phyloP scores from a whole-genome alignment of 2,113 vertebrate genomes.

The Trematomus loennbergii region DNA sequence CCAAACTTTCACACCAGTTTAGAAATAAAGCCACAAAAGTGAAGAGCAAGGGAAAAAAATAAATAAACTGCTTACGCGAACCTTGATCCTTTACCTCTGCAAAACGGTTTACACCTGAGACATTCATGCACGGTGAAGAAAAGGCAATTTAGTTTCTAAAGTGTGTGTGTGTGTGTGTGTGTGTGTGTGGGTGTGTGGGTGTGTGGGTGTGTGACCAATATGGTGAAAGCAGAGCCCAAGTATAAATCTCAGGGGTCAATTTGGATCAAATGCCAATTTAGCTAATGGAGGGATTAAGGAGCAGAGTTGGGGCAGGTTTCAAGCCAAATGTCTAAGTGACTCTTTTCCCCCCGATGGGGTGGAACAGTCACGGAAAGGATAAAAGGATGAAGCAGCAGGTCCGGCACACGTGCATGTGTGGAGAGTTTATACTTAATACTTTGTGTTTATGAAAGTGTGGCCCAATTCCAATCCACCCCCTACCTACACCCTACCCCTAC shows the following conservation, averaged over 20 bases:
- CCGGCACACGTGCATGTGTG: neutral
- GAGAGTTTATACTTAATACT: neutral
- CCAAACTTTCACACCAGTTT: slow-evolving; percentile 69
- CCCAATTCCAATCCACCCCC: too few species aligned
- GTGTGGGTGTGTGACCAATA: slow-evolving; percentile 33
- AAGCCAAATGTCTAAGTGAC: slow-evolving; percentile 56
- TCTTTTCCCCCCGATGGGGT: slow-evolving; percentile 26
- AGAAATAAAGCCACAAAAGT: slow-evolving; percentile 58
- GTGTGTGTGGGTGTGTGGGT: slow-evolving; percentile 21
- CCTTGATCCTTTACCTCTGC: slow-evolving; percentile 40
- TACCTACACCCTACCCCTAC: too few species aligned
- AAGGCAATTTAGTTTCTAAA: slow-evolving; percentile 27
- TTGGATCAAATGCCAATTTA: slow-evolving; percentile 70
- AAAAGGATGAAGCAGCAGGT: slow-evolving; percentile 41
- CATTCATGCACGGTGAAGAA: slow-evolving; percentile 30
- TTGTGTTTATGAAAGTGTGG: neutral
- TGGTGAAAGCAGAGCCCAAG: slow-evolving; percentile 46
- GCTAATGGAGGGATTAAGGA: slow-evolving; percentile 75
- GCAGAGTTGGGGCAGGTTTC: slow-evolving; percentile 55
- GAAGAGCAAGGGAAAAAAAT: slow-evolving; percentile 14
- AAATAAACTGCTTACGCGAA: slow-evolving; percentile 51
- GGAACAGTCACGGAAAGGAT: slow-evolving; percentile 40
- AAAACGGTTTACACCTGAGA: slow-evolving; percentile 61
- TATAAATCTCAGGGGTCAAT: slow-evolving; percentile 49
- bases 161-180: slow-evolving; percentile 24